Evolutionary conservation across 64 coral and sea anemone genomes (phyloP), one percentile per base, ranked within the genome.

Genomic region (Porites lutea): DNA sequence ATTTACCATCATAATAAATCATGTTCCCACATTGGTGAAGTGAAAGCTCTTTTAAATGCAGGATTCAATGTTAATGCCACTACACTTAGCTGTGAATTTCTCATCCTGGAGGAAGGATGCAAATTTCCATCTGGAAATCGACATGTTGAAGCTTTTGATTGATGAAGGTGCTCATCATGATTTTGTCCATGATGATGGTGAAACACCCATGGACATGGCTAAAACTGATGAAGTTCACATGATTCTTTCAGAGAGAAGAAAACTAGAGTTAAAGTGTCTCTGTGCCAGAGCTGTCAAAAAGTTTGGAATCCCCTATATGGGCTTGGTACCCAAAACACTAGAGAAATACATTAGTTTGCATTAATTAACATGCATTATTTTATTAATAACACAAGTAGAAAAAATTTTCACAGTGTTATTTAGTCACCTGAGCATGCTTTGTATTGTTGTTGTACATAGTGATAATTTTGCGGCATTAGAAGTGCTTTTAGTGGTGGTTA

Each of bases 321-420:
- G 79, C 7, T 74, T 91, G 15, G 89, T 91, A 20, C 89, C 89
- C 48, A 91, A 62, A 52, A 66, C 64, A 13, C 52, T 91, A 8
- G 89, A 91, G 46, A 55, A 19, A 57, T 91, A 82, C 59, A 81
- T 91, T 16, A 83, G 89, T 52, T 13, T 72, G 49, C 89, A 91
- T 10, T 91, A 60, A 91, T 37, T 37, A 37, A 37, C 27, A 37
- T 37, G 27, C 27, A 37, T n/a, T n/a, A n/a, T n/a, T n/a, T 37
- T 0, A 37, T 37, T 37, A 37, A 37, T 37, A 37, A 37, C 27
- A 37, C 27, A 37, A 37, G 27, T 37, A 37, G 27, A 37, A 37
- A 37, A 0, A 37, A 37, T 37, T 37, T 37, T 37, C 27, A 37
- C 27, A 37, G 27, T 37, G 27, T 37, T 37, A 1, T 37, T 37